A percentile compares a stretch with the other conserved stretches of the same genome.
phyloP scores from a whole-genome alignment of 2,113 vertebrate species.

The Turnix velox region DNA sequence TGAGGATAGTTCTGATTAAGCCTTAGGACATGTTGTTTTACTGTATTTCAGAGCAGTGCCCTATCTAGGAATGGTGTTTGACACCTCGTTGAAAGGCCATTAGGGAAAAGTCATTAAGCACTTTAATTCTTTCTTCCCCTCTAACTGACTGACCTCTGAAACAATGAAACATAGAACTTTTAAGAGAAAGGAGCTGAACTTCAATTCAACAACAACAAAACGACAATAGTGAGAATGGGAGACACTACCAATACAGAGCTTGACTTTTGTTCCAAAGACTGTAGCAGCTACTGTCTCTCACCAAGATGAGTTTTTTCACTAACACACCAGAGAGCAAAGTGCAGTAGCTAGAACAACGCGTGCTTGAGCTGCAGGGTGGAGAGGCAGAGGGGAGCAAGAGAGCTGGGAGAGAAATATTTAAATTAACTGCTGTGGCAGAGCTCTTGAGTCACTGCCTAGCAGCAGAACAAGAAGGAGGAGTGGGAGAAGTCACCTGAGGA shows the following conservation, averaged over 20 bases:
- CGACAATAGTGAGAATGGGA: not conserved
- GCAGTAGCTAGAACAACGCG: not conserved
- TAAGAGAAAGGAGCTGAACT: not conserved
- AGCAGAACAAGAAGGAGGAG: conserved; percentile 1
- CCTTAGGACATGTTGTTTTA: not conserved
- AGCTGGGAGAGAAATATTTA: not conserved
- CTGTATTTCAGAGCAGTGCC: not conserved
- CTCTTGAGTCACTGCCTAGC: not conserved
- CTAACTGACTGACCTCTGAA: not conserved
- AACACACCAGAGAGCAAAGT: not conserved
- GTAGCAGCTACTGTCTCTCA: not conserved
- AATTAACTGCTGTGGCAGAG: not conserved
- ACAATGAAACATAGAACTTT: not conserved
- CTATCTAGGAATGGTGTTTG: not conserved
- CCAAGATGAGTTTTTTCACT: not conserved
- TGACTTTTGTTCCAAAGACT: not conserved
- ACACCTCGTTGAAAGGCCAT: not conserved
- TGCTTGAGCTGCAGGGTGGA: not conserved
- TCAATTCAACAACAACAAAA: not conserved
- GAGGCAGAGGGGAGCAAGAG: not conserved
- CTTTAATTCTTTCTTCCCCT: not conserved
- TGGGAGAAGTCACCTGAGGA: not conserved
- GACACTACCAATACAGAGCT: not conserved
- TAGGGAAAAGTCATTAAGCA: not conserved
- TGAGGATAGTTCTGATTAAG: not conserved